Conservation (phyloP, 2,888 invertebrate genomes). For the Acheta domesticus region DNA sequence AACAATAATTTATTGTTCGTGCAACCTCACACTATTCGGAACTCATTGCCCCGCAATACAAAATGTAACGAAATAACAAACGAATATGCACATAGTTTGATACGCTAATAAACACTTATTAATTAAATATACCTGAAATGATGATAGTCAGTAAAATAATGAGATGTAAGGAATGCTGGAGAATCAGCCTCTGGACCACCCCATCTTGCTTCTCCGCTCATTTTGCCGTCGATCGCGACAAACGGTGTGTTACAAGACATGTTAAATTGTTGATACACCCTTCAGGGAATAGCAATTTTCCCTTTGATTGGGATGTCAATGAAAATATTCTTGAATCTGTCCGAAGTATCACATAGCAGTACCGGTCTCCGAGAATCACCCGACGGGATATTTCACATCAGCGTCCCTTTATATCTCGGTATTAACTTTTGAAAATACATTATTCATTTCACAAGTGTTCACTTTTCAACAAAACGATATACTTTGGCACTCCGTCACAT, state of each 20-base stretch:
- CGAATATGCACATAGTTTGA: no score
- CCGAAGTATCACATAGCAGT: constrained; percentile 4
- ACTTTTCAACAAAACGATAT: background rate
- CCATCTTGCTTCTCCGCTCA: background rate
- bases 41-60: no score
- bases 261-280: background rate
- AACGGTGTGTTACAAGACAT: background rate
- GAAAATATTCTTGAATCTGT: background rate
- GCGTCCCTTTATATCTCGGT: background rate
- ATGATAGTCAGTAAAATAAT: background rate
- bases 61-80: no score
- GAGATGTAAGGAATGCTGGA: background rate
- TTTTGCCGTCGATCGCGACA: background rate
- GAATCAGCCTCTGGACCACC: background rate
- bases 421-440: background rate
- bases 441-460: constrained; percentile 3
- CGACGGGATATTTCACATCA: background rate
- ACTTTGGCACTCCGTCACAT: background rate
- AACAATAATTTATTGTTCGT: no score
- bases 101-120: no score
- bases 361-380: background rate
- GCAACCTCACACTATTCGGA: no score
- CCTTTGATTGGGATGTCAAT: background rate
- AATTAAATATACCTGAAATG: background rate
- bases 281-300: background rate